Conservation (phyloP, 1,140 invertebrate genomes). For the Tetragnatha versicolor region DNA sequence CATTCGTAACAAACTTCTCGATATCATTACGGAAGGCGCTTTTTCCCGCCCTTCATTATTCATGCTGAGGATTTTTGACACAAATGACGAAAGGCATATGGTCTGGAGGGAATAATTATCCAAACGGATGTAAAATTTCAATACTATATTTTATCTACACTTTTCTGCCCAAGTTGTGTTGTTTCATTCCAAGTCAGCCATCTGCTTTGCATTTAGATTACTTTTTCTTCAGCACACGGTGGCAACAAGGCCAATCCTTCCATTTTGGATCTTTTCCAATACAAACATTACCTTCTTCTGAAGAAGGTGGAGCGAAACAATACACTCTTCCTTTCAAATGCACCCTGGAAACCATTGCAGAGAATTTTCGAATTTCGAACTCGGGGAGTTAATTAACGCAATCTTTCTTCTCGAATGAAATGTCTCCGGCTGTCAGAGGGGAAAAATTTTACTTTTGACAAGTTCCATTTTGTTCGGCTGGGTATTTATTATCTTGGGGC, state of each 20-base stretch:
- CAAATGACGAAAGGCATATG: constrained; percentile 20
- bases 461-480: constrained; percentile 44
- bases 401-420: constrained; percentile 48
- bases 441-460: constrained; percentile 52
- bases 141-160: constrained; percentile 49
- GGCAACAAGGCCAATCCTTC: constrained; percentile 3
- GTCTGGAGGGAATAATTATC: constrained; percentile 45
- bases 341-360: not conserved
- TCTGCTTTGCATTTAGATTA: constrained; percentile 50
- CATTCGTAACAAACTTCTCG: not conserved
- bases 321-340: constrained; percentile 36
- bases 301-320: constrained; percentile 27
- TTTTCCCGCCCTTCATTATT: constrained; percentile 10
- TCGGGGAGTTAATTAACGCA: constrained; percentile 45
- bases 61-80: constrained; percentile 5
- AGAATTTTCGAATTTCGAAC: constrained; percentile 40
- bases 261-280: constrained; percentile 51
- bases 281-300: constrained; percentile 15
- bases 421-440: constrained; percentile 34
- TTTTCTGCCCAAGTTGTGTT: constrained; percentile 1
- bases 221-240: constrained; percentile 23
- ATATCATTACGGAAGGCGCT: not conserved
- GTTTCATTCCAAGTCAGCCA: constrained; percentile 16
- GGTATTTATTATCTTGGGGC: constrained; percentile 43
- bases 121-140: constrained; percentile 50